Evolutionary conservation across 2,797 vertebrate genomes (phyloP).

Genomic region (Oreochromis mossambicus): DNA sequence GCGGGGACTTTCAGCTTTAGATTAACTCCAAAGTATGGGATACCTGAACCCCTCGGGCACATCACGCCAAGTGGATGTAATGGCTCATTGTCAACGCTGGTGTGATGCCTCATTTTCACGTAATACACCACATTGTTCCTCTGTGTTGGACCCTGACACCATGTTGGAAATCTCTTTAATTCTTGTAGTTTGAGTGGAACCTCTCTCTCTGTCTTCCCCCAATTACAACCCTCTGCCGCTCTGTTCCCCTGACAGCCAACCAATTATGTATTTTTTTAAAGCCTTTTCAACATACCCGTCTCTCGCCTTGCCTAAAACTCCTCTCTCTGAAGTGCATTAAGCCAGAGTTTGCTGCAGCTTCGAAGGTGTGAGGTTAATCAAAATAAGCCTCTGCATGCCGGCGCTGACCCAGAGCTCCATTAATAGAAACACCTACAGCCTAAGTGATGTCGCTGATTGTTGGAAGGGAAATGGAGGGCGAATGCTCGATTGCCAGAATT

Average conservation of each 20-base stretch:
- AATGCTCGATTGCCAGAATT: conserved; percentile 38
- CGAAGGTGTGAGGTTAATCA: conserved; percentile 42
- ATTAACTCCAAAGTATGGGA: not conserved
- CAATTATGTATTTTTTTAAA: conserved; percentile 56
- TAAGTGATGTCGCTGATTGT: conserved; percentile 38
- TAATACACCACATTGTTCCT: conserved; percentile 8
- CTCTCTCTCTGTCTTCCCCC: not conserved
- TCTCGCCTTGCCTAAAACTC: not conserved
- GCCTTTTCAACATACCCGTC: conserved; percentile 18
- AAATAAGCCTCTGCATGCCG: conserved; percentile 35
- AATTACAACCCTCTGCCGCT: conserved; percentile 16
- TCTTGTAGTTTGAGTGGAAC: conserved; percentile 18
- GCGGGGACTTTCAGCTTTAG: not conserved
- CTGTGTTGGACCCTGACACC: conserved; percentile 18
- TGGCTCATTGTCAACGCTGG: not conserved
- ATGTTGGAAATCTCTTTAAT: conserved; percentile 42
- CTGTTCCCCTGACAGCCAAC: conserved; percentile 45
- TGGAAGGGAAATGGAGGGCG: conserved; percentile 34
- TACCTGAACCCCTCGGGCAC: not conserved
- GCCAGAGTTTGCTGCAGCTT: conserved; percentile 10
- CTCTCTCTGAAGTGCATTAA: conserved; percentile 30
- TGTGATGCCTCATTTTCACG: conserved; percentile 19
- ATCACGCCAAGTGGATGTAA: conserved; percentile 12
- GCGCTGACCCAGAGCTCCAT: conserved; percentile 37
- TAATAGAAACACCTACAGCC: conserved; percentile 48